A percentile compares a stretch with the other conserved stretches of the same genome.
These are phyloP conservation scores for Flexamia atlantica DNA, from an alignment of 2,888 invertebrate genomes.

Conservation along the genomic window DNA sequence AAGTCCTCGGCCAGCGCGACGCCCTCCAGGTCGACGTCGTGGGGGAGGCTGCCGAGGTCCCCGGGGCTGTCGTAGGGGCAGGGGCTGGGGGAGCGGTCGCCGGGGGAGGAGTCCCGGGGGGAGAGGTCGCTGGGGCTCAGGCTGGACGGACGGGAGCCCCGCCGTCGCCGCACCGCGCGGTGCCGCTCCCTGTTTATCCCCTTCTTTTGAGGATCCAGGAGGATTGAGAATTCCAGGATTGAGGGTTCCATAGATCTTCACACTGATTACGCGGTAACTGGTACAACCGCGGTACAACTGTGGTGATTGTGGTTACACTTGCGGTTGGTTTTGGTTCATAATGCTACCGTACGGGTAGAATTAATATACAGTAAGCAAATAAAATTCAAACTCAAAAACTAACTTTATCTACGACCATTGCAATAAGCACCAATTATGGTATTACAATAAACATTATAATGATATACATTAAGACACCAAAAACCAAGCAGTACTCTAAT, in stretches of 20 bases:
- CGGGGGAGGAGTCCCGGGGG: not conserved
- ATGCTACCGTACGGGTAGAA: too few species aligned
- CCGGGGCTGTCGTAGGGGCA: not conserved
- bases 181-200: slow-evolving; percentile 23
- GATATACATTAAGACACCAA: too few species aligned
- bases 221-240: too few species aligned
- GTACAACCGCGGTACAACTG: not conserved
- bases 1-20: slow-evolving; percentile 38
- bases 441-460: too few species aligned
- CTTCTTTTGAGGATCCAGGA: too few species aligned
- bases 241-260: too few species aligned
- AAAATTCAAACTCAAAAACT: too few species aligned
- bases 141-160: not conserved
- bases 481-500: too few species aligned
- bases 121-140: slow-evolving; percentile 1
- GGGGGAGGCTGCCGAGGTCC: not conserved
- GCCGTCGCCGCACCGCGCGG: slow-evolving; percentile 1
- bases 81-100: not conserved
- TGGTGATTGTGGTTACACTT: not conserved
- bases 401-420: too few species aligned
- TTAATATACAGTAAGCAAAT: too few species aligned
- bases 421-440: too few species aligned
- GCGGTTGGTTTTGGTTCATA: not conserved
- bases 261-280: too few species aligned
- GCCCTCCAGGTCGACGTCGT: not conserved